Conservation (phyloP, 1,140 invertebrate genomes). For the Ostrea edulis region DNA sequence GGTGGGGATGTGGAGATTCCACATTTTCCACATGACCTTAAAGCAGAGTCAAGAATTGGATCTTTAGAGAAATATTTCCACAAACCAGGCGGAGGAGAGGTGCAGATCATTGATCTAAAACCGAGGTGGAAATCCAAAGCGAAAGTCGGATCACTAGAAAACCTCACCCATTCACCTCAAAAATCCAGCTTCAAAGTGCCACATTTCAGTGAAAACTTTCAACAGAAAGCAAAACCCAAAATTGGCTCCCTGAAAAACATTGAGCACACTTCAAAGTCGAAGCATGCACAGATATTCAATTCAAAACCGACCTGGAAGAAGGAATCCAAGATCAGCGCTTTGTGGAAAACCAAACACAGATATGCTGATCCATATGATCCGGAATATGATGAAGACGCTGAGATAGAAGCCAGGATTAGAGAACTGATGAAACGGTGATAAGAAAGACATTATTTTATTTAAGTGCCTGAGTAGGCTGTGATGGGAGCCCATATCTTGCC, state of each 20-base stretch:
- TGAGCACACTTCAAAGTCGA: constrained; percentile 82
- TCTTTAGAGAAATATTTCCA: constrained; percentile 72
- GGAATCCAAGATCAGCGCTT: constrained; percentile 52
- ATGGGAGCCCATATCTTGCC: background rate
- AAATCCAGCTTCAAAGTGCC: constrained; percentile 65
- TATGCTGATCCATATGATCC: constrained; percentile 52
- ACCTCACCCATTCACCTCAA: constrained; percentile 76
- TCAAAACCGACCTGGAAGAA: constrained; percentile 52
- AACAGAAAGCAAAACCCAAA: constrained; percentile 75
- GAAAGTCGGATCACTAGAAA: constrained; percentile 83
- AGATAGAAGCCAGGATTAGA: constrained; percentile 56
- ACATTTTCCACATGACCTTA: constrained; percentile 57
- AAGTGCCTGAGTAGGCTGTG: background rate
- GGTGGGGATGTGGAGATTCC: constrained; percentile 69
- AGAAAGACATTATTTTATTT: background rate
- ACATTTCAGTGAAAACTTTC: constrained; percentile 56
- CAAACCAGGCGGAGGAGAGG: constrained; percentile 69
- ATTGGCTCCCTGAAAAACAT: constrained; percentile 95
- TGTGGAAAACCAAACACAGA: constrained; percentile 48
- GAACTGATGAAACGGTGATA: constrained; percentile 50
- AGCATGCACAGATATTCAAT: constrained; percentile 36
- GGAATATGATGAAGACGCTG: constrained; percentile 53
- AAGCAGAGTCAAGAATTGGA: constrained; percentile 64
- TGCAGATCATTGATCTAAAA: constrained; percentile 79
- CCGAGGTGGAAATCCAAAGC: constrained; percentile 89